Conservation (phyloP, 2,113 vertebrate genomes). For the Microcebus griseorufus region DNA sequence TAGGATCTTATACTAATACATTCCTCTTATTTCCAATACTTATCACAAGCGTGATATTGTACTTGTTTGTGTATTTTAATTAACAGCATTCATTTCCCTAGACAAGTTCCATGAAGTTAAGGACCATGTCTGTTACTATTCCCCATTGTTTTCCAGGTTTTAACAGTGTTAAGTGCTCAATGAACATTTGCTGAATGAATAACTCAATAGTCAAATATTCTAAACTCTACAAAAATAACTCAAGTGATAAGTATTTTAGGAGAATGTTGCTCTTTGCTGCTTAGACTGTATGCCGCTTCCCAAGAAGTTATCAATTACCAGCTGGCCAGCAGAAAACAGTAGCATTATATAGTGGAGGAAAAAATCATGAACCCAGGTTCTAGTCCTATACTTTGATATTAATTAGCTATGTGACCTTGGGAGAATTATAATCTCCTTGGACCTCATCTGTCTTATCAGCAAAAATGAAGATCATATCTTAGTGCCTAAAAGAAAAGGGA, state of each 20-base stretch:
- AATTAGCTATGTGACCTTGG: neutral
- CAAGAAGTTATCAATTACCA: conserved; percentile 43
- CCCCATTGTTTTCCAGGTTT: neutral
- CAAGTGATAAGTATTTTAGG: conserved; percentile 20
- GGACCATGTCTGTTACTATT: neutral
- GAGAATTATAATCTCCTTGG: conserved; percentile 15
- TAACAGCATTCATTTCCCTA: conserved; percentile 31
- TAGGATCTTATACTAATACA: neutral
- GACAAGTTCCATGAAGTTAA: neutral
- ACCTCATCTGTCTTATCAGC: neutral
- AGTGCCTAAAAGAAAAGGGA: conserved; percentile 30
- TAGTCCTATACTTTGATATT: neutral
- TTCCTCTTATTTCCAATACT: conserved; percentile 37
- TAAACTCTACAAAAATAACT: conserved; percentile 43
- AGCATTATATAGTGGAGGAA: neutral
- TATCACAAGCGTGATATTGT: neutral
- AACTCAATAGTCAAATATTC: conserved; percentile 17
- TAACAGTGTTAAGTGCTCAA: neutral
- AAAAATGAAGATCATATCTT: conserved; percentile 40
- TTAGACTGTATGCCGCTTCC: neutral
- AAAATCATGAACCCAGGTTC: neutral
- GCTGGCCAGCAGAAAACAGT: neutral
- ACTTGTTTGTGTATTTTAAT: conserved; percentile 41
- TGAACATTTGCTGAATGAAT: conserved; percentile 35
- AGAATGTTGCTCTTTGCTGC: conserved; percentile 46